A percentile compares a stretch with the other conserved stretches of the same genome.
phyloP scores from a whole-genome alignment of 1,140 invertebrate genomes.

The Dreissena polymorpha region DNA sequence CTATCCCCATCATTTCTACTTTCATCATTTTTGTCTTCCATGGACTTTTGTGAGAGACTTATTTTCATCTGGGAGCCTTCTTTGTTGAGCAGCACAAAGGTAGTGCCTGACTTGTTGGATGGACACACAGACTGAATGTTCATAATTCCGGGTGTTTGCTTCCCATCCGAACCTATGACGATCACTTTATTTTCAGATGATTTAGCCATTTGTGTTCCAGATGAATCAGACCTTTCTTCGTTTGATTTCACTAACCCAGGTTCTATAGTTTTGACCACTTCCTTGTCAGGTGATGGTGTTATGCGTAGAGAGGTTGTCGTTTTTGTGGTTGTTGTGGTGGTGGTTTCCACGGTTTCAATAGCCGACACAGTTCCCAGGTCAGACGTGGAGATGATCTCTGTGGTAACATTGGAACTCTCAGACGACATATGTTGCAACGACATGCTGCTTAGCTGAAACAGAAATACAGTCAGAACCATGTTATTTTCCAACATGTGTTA shows the following conservation, averaged over 20 bases:
- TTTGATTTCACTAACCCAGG: constrained; percentile 28
- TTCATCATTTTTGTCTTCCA: constrained; percentile 53
- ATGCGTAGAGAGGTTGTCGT: constrained; percentile 29
- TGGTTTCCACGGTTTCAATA: constrained; percentile 56
- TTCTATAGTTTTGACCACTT: constrained; percentile 54
- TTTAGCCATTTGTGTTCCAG: constrained; percentile 23
- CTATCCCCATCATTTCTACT: constrained; percentile 41
- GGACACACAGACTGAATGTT: constrained; percentile 66
- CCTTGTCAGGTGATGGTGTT: constrained; percentile 32
- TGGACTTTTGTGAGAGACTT: constrained; percentile 63
- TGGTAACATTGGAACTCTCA: constrained; percentile 25
- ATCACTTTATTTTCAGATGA: constrained; percentile 49
- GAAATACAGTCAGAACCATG: not conserved
- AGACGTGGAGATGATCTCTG: constrained; percentile 39
- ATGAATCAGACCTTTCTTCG: constrained; percentile 10
- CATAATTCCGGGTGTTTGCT: constrained; percentile 60
- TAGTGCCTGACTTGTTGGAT: constrained; percentile 56
- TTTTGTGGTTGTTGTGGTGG: constrained; percentile 64
- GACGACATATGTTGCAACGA: constrained; percentile 13
- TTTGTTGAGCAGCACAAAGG: constrained; percentile 73
- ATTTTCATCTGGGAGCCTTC: constrained; percentile 74
- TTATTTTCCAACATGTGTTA: not conserved
- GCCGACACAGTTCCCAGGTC: constrained; percentile 40
- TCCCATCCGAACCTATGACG: constrained; percentile 45
- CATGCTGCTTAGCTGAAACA: constrained; percentile 16